These are phyloP conservation scores for Melanerpes aurifrons DNA, from an alignment of 2,113 vertebrate genomes.

Conservation along the genomic window DNA sequence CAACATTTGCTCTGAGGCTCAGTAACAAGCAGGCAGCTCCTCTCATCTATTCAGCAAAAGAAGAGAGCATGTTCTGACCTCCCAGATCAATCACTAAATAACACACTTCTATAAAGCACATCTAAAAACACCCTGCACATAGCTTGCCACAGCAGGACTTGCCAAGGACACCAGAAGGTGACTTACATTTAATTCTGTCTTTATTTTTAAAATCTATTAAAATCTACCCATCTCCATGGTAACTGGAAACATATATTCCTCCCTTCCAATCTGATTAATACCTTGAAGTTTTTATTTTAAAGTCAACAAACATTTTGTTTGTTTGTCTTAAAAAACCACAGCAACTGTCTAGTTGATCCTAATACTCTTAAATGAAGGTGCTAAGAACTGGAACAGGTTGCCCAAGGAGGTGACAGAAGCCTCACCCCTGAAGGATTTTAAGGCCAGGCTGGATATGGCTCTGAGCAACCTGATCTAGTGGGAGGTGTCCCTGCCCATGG, in stretches of 20 bases:
- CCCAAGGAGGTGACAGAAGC: too few relatives aligned
- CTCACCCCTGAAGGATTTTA: too few relatives aligned
- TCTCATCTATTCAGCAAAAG: background rate
- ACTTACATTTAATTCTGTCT: constrained; percentile 31
- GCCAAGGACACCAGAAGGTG: constrained; percentile 52
- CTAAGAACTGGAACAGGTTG: too few relatives aligned
- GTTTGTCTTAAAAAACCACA: background rate
- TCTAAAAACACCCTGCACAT: background rate
- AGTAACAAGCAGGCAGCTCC: background rate
- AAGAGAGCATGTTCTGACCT: background rate
- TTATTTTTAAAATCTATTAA: constrained; percentile 1
- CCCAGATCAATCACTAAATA: background rate
- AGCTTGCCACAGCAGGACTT: background rate
- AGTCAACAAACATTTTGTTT: background rate
- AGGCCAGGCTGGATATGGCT: too few relatives aligned
- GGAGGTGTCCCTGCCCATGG: too few relatives aligned
- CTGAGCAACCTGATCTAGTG: too few relatives aligned
- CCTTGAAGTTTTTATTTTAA: background rate
- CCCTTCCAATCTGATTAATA: background rate
- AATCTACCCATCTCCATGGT: constrained; percentile 29
- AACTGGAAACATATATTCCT: constrained; percentile 7
- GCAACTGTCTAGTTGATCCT: background rate
- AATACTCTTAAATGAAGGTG: background rate
- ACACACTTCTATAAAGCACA: background rate
- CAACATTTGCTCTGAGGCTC: background rate